Evolutionary conservation across 2,888 invertebrate species (phyloP), one percentile per base, ranked within the genome.

Genomic region (Bombylius major): DNA sequence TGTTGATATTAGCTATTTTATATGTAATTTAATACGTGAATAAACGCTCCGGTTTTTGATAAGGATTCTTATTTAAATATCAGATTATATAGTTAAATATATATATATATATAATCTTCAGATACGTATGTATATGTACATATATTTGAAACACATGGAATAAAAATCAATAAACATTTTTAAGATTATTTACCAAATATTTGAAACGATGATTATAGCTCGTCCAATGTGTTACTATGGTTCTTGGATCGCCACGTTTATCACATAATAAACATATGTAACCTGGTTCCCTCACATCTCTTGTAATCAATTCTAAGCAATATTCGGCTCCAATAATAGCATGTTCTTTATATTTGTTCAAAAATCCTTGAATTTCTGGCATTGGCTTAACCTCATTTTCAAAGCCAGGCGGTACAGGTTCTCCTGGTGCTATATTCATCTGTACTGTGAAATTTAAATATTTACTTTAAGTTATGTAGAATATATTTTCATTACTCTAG

Each of bases 181-280:
- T 23, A 23, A 23, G 23, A 23, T 13, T 48, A 65, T 64, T 76
- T 63, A 81, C 81, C 60, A 90, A 71, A 70, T 85, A 90, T 67
- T 86, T 81, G 65, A 79, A 76, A 13, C 84, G 79, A 69, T 91
- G 90, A 71, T 84, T 83, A 70, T 83, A 84, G 69, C 88, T 87
- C 31, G 84, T 83, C 67, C 89, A 78, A 70, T 90, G 90, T 61
- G 83, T 82, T 70, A 89, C 77, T 62, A 89, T 87, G 53, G 87
- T 87, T 50, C 86, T 79, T 34, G 84, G 85, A 69, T 88, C 86
- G 46, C 89, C 88, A 63, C 84, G 83, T 71, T 88, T 89, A 65
- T 82, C 81, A 71, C 90, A 91, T 59, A 90, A 76, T 62, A 86
- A 79, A 73, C 90, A 91, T 53, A 83, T 77, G 72, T 90, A 90